Evolutionary conservation across 2,113 vertebrate genomes (phyloP).

Genomic region (Hemichromis elongatus): DNA sequence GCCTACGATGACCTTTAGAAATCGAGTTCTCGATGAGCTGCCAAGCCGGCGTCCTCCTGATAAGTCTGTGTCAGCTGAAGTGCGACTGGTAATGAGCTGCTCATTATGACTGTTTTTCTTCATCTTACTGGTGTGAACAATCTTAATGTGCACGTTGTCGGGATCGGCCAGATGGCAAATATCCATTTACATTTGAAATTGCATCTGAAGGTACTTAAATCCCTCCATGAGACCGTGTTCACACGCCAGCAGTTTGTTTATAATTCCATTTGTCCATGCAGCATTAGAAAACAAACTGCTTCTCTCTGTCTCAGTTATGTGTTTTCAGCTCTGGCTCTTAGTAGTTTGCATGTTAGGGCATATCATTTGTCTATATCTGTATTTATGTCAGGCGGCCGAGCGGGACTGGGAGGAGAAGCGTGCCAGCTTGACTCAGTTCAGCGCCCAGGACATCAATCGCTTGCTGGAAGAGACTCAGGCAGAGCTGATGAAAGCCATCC

Average conservation of each 20-base stretch:
- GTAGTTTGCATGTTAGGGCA: background rate
- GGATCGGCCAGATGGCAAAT: slow-evolving; percentile 9
- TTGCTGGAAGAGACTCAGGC: slow-evolving; percentile 95
- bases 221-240: background rate
- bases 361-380: slow-evolving; percentile 1
- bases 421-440: slow-evolving; percentile 93
- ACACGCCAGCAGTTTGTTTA: background rate
- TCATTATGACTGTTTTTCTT: background rate
- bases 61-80: slow-evolving; percentile 88
- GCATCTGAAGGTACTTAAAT: background rate
- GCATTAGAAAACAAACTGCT: background rate
- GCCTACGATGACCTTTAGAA: slow-evolving; percentile 67
- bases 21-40: slow-evolving; percentile 75
- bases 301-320: background rate
- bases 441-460: slow-evolving; percentile 94
- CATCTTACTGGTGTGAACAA: background rate
- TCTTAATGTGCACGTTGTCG: background rate
- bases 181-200: background rate
- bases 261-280: background rate
- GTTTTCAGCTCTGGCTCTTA: background rate
- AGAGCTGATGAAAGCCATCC: slow-evolving; percentile 96
- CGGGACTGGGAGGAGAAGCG: slow-evolving; percentile 97
- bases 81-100: slow-evolving; percentile 71
- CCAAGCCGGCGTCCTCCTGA: slow-evolving; percentile 80
- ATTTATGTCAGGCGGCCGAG: slow-evolving; percentile 82